phyloP scores from a whole-genome alignment of 2,888 invertebrate genomes.

The Deilephila porcellus region DNA sequence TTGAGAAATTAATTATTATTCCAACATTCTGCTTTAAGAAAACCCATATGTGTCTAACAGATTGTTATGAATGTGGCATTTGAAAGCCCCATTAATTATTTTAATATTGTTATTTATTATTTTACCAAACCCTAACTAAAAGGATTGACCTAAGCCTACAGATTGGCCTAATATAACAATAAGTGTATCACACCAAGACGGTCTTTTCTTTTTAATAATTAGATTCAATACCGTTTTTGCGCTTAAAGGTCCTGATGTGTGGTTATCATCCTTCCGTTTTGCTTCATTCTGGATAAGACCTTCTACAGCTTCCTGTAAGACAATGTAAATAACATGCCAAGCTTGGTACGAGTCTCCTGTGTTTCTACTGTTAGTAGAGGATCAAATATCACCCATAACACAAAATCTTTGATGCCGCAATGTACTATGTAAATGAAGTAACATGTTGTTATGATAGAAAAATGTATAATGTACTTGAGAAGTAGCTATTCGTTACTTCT shows the following conservation, averaged over 20 bases:
- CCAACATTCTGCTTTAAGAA: not conserved
- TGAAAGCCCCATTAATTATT: too few species aligned
- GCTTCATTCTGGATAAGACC: slow-evolving; percentile 67
- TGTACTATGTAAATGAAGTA: not conserved
- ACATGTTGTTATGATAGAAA: not conserved
- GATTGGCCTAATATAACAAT: not conserved
- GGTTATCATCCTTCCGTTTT: slow-evolving; percentile 69
- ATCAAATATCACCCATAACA: slow-evolving; percentile 36
- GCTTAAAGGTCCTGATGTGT: slow-evolving; percentile 56
- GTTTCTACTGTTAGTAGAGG: slow-evolving; percentile 8
- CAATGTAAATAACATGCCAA: slow-evolving; percentile 73
- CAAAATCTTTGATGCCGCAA: slow-evolving; percentile 27
- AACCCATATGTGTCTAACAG: not conserved
- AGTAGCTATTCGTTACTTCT: not conserved
- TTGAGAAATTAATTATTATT: not conserved
- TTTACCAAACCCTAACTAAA: not conserved
- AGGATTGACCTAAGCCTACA: not conserved
- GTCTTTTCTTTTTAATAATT: slow-evolving; percentile 2
- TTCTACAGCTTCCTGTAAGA: slow-evolving; percentile 76
- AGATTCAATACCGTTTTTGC: slow-evolving; percentile 62
- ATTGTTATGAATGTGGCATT: too few species aligned
- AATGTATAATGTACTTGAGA: not conserved
- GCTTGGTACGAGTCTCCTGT: slow-evolving; percentile 46
- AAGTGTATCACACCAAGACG: not conserved
- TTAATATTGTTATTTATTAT: not conserved